Conservation (phyloP, 2,113 vertebrate species). For the Perca flavescens region DNA sequence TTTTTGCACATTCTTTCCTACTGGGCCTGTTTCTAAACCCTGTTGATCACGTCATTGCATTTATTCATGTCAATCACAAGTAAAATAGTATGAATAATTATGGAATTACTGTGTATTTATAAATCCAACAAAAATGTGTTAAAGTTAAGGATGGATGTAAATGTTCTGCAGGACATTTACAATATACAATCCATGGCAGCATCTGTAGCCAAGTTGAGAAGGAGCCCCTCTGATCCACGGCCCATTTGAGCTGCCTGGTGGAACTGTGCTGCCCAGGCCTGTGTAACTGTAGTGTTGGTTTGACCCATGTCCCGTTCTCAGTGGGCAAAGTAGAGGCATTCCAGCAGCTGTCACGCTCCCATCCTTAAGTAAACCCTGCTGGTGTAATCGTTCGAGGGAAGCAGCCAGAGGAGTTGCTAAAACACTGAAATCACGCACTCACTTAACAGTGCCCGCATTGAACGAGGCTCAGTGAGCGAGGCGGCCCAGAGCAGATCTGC, state of each 20-base stretch:
- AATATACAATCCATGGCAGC: conserved; percentile 41
- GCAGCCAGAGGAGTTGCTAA: conserved; percentile 57
- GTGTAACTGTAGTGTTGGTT: conserved; percentile 65
- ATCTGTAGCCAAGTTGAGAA: conserved; percentile 33
- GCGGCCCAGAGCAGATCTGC: conserved; percentile 58
- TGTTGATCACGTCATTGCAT: neutral
- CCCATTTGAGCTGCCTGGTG: conserved; percentile 58
- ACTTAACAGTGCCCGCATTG: conserved; percentile 76
- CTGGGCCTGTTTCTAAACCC: neutral
- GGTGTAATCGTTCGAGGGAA: conserved; percentile 64
- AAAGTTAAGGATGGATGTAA: conserved; percentile 25
- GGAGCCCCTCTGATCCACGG: conserved; percentile 48
- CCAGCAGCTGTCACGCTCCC: conserved; percentile 79
- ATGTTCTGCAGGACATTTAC: conserved; percentile 44
- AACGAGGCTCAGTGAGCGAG: conserved; percentile 49
- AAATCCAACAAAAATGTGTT: conserved; percentile 22
- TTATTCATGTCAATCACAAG: neutral
- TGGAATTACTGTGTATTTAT: conserved; percentile 10
- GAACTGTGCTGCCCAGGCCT: conserved; percentile 58
- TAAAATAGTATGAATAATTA: neutral
- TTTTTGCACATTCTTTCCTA: neutral
- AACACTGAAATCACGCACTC: conserved; percentile 74
- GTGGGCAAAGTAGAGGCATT: conserved; percentile 67
- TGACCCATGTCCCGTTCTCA: conserved; percentile 76
- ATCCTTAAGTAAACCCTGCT: conserved; percentile 80